Conservation (phyloP, 2,113 vertebrate species). For the Peromyscus leucopus region DNA sequence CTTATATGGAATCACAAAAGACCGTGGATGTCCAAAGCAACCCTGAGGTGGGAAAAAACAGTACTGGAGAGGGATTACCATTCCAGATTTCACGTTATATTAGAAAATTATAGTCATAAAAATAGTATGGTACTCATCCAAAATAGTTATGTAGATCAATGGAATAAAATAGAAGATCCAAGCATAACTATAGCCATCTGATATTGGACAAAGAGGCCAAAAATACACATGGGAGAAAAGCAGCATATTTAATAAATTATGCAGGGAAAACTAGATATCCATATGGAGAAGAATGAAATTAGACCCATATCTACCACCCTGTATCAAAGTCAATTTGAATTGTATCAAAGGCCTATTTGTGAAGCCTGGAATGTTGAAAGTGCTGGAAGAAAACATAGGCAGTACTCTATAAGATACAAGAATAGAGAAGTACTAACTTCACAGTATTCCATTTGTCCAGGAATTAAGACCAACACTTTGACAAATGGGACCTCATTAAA, state of each 20-base stretch:
- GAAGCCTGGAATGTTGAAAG: not conserved
- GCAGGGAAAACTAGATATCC: not conserved
- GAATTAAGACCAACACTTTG: not conserved
- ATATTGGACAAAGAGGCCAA: not conserved
- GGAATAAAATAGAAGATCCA: not conserved
- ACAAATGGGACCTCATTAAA: not conserved
- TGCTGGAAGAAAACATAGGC: not conserved
- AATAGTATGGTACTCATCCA: not conserved
- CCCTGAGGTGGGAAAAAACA: not conserved
- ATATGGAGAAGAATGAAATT: not conserved
- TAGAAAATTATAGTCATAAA: not conserved
- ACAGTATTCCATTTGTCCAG: not conserved
- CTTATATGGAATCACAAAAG: not conserved
- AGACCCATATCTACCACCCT: not conserved
- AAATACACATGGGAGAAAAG: not conserved
- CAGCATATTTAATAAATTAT: not conserved
- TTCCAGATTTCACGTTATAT: not conserved
- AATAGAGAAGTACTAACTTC: not conserved
- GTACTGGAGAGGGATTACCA: not conserved
- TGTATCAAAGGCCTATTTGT: not conserved
- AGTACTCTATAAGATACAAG: not conserved
- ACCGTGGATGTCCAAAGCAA: not conserved
- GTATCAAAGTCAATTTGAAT: not conserved
- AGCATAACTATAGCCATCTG: not conserved
- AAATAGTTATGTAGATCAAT: not conserved